Evolutionary conservation across 2,888 invertebrate genomes (phyloP).

Genomic region (Acleris literana): DNA sequence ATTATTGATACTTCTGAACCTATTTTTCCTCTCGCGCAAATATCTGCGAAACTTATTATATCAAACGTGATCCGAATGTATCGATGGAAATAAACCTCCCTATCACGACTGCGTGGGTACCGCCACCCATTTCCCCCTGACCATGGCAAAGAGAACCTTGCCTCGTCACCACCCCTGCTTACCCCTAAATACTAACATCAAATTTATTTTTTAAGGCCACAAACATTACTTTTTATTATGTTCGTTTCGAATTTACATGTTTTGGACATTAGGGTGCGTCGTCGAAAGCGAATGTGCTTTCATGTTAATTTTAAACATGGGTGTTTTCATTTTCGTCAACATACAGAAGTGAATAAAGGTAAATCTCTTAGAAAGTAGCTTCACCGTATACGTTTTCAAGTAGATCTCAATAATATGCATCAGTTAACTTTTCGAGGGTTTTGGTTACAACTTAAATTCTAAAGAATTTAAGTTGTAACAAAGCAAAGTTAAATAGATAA

Average conservation of each 20-base stretch:
- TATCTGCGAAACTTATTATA: too few relatives aligned
- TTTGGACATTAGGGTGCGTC: constrained; percentile 9
- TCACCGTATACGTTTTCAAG: too few relatives aligned
- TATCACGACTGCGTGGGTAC: background rate
- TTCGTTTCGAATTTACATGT: constrained; percentile 26
- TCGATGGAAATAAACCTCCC: background rate
- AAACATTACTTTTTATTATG: constrained; percentile 8
- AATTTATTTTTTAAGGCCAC: constrained; percentile 13
- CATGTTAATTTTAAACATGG: constrained; percentile 2
- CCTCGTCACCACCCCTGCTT: constrained; percentile 25
- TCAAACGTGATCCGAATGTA: constrained; percentile 1
- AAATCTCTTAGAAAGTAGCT: too few relatives aligned
- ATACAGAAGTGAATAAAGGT: too few relatives aligned
- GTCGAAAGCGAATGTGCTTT: background rate
- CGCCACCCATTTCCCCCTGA: constrained; percentile 2
- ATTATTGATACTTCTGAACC: too few relatives aligned
- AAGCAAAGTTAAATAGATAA: background rate
- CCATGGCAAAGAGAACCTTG: constrained; percentile 24
- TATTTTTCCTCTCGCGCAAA: too few relatives aligned
- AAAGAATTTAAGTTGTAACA: too few relatives aligned
- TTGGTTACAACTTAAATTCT: too few relatives aligned
- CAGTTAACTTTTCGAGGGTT: too few relatives aligned
- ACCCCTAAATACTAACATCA: constrained; percentile 12
- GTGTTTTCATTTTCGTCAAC: background rate
- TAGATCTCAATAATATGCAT: too few relatives aligned